phyloP scores from a whole-genome alignment of 1,140 invertebrate genomes.

The Drosophila dunni region DNA sequence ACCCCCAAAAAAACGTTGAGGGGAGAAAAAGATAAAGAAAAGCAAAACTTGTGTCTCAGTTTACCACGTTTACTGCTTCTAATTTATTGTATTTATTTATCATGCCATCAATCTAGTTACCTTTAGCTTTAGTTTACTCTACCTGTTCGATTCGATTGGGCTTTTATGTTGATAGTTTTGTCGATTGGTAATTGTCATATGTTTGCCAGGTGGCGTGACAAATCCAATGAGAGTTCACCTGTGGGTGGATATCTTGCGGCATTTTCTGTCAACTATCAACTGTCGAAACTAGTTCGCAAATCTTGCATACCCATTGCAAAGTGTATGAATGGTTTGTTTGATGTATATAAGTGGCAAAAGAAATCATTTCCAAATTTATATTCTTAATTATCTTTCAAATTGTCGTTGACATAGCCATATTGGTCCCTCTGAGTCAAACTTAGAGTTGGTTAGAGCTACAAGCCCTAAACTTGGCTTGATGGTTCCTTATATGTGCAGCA shows the following conservation, averaged over 20 bases:
- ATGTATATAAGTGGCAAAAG: no score
- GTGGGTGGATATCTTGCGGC: conserved; percentile 60
- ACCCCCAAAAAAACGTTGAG: conserved; percentile 55
- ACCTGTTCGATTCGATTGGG: conserved; percentile 50
- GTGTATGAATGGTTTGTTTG: no score
- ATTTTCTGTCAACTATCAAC: conserved; percentile 50
- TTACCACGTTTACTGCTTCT: conserved; percentile 69
- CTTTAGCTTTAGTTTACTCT: conserved; percentile 35
- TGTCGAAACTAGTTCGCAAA: conserved; percentile 54
- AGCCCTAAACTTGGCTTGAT: no score
- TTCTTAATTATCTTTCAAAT: no score
- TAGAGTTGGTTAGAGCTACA: no score
- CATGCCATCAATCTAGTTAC: conserved; percentile 58
- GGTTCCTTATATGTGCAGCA: no score
- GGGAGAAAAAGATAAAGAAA: no score
- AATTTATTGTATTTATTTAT: conserved; percentile 56
- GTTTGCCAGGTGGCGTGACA: conserved; percentile 62
- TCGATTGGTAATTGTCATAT: conserved; percentile 16
- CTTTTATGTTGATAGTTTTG: conserved; percentile 25
- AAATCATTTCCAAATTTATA: no score
- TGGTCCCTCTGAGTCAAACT: no score
- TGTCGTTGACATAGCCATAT: no score
- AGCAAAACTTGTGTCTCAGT: conserved; percentile 10
- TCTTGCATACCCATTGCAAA: no score
- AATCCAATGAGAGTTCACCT: conserved; percentile 68